These are phyloP conservation scores for Gerris buenoi DNA, from an alignment of 1,140 invertebrate genomes.

Conservation along the genomic window DNA sequence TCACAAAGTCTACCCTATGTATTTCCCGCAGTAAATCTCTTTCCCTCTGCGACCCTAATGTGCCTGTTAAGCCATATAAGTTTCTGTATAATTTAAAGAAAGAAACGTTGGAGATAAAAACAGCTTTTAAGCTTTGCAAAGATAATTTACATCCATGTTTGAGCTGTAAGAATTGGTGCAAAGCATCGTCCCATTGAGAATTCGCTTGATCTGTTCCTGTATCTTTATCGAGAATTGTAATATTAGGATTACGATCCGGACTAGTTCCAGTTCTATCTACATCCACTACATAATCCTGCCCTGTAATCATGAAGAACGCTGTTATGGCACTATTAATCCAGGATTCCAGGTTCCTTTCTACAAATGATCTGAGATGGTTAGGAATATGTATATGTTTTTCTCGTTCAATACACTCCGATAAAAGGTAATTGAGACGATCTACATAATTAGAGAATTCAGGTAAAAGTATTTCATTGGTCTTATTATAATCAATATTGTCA, in stretches of 20 bases:
- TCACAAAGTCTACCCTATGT: constrained; percentile 12
- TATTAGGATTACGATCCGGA: constrained; percentile 22
- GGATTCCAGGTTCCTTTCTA: constrained; percentile 19
- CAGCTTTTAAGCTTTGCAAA: constrained; percentile 27
- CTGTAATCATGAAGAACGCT: constrained; percentile 17
- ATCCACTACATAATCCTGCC: constrained; percentile 24
- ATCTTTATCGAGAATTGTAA: constrained; percentile 28
- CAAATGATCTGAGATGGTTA: constrained; percentile 20
- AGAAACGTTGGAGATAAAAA: constrained; percentile 30
- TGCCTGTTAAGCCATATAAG: constrained; percentile 30
- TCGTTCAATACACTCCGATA: background rate
- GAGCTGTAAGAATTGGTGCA: constrained; percentile 32
- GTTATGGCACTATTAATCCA: constrained; percentile 24
- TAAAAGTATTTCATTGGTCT: background rate
- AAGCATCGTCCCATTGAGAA: constrained; percentile 29
- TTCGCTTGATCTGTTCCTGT: constrained; percentile 30
- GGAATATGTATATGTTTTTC: constrained; percentile 4
- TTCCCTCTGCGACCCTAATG: constrained; percentile 25
- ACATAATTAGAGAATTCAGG: background rate
- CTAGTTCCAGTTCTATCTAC: constrained; percentile 22
- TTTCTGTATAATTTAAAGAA: constrained; percentile 28
- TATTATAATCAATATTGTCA: background rate
- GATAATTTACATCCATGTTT: constrained; percentile 31
- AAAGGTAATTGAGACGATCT: background rate
- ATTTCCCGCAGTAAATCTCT: constrained; percentile 22